A percentile compares a stretch with the other conserved stretches of the same genome.
Evolutionary conservation across 2,888 invertebrate genomes (phyloP).

Genomic region (Drosophila flavopinicola): DNA sequence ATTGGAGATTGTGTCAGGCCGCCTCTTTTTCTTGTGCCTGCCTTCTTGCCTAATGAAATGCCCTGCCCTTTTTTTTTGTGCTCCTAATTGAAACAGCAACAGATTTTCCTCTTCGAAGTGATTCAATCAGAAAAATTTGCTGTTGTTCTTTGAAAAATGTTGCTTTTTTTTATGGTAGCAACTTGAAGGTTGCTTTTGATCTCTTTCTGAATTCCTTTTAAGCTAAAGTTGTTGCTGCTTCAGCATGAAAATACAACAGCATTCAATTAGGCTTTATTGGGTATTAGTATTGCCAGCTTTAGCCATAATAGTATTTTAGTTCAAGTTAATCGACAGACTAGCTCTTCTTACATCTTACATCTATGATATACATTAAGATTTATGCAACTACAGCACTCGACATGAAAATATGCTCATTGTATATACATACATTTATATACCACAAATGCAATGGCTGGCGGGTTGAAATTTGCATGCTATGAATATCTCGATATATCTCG

Average conservation of each 20-base stretch:
- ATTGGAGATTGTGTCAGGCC: slow-evolving; percentile 22
- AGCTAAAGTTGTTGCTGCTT: too few relatives aligned
- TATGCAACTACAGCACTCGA: too few relatives aligned
- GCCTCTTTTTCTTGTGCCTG: slow-evolving; percentile 13
- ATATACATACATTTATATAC: neutral
- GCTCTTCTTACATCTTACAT: too few relatives aligned
- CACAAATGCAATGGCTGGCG: neutral
- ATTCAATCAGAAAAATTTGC: slow-evolving; percentile 17
- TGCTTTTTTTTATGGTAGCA: neutral
- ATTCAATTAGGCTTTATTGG: too few relatives aligned
- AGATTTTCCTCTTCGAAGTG: slow-evolving; percentile 17
- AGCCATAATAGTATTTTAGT: too few relatives aligned
- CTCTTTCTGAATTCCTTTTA: neutral
- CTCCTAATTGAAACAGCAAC: slow-evolving; percentile 25
- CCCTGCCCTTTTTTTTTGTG: neutral
- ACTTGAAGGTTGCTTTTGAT: slow-evolving; percentile 1
- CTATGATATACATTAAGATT: too few relatives aligned
- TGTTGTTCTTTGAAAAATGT: slow-evolving; percentile 1
- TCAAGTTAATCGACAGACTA: too few relatives aligned
- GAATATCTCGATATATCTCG: slow-evolving; percentile 2
- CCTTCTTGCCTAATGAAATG: slow-evolving; percentile 26
- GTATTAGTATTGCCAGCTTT: too few relatives aligned
- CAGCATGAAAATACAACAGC: too few relatives aligned
- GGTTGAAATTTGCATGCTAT: neutral
- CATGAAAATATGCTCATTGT: neutral